Evolutionary conservation across 2,797 vertebrate genomes (phyloP).

Genomic region (Eidolon dupreanum): DNA sequence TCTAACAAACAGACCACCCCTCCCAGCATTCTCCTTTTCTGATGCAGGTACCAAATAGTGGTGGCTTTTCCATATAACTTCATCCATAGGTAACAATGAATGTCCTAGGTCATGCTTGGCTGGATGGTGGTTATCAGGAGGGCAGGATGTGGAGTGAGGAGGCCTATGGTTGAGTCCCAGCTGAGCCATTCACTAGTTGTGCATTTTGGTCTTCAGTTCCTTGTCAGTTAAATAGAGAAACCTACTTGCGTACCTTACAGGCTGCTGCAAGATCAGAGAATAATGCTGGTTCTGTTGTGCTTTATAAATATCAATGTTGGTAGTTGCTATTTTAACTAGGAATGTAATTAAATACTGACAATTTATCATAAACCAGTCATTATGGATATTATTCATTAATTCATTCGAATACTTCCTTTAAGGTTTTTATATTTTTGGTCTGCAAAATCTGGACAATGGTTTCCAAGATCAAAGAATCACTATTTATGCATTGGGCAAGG

Average conservation of each 20-base stretch:
- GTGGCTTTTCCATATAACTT: neutral
- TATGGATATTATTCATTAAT: neutral
- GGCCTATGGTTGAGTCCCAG: neutral
- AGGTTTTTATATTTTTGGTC: neutral
- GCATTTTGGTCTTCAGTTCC: neutral
- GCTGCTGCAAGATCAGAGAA: neutral
- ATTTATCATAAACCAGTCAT: neutral
- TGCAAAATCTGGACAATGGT: neutral
- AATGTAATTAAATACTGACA: neutral
- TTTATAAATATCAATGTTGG: accelerated
- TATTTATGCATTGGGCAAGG: neutral
- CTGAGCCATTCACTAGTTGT: neutral
- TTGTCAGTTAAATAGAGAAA: neutral
- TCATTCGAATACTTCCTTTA: neutral
- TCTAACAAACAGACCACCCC: neutral
- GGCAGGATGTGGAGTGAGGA: neutral
- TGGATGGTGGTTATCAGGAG: neutral
- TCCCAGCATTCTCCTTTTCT: neutral
- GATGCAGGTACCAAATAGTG: neutral
- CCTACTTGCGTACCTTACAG: neutral
- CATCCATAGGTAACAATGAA: neutral
- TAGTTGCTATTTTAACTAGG: neutral
- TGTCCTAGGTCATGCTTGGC: neutral
- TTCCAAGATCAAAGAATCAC: constrained; percentile 1
- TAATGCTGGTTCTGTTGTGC: neutral